phyloP scores from a whole-genome alignment of 2,888 invertebrate species.

The Notodonta dromedarius region DNA sequence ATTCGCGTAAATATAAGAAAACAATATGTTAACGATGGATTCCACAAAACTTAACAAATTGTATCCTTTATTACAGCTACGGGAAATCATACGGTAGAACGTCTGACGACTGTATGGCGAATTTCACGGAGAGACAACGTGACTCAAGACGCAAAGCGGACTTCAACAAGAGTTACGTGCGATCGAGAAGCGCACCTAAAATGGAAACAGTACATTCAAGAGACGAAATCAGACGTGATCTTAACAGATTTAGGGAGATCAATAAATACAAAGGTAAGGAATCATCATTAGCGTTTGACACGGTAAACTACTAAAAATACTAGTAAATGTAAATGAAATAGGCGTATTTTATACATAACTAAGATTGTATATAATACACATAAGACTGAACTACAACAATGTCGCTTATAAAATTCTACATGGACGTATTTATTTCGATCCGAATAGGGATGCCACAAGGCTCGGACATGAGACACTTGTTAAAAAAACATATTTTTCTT shows the following conservation, averaged over 20 bases:
- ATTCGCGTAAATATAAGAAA: too few species aligned
- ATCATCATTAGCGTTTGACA: constrained; percentile 7
- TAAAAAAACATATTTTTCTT: constrained; percentile 21
- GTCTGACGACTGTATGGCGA: constrained; percentile 85
- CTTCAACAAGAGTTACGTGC: constrained; percentile 70
- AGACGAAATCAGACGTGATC: constrained; percentile 80
- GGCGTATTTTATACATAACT: background rate
- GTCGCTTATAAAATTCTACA: background rate
- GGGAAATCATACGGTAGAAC: constrained; percentile 84
- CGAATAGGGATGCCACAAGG: constrained; percentile 29
- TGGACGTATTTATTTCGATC: background rate
- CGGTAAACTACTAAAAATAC: background rate
- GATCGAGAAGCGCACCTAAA: constrained; percentile 83
- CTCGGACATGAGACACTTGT: constrained; percentile 10
- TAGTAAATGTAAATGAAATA: too few species aligned
- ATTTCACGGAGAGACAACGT: constrained; percentile 79
- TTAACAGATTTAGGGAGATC: constrained; percentile 80
- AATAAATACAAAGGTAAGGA: constrained; percentile 80
- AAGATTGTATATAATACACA: too few species aligned
- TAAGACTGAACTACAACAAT: too few species aligned
- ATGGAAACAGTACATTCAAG: constrained; percentile 82
- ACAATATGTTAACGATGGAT: too few species aligned
- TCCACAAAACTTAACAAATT: background rate
- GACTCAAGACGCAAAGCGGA: constrained; percentile 70
- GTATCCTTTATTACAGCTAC: constrained; percentile 53